Evolutionary conservation across 2,888 invertebrate genomes (phyloP).

Genomic region (Diarsia dahlii): DNA sequence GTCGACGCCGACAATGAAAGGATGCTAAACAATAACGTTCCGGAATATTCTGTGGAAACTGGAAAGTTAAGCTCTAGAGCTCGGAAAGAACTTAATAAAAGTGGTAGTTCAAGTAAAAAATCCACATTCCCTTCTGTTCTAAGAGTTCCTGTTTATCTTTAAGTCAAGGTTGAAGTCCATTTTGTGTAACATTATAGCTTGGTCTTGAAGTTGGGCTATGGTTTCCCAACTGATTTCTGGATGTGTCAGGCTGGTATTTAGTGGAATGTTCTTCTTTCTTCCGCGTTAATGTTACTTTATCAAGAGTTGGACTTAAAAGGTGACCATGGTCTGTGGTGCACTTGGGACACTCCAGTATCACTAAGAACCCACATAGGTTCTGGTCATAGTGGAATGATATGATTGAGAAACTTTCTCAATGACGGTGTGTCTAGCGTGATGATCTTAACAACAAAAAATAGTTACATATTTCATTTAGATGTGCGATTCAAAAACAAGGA

Average conservation of each 20-base stretch:
- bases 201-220: not conserved
- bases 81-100: slow-evolving; percentile 56
- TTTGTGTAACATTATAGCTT: not conserved
- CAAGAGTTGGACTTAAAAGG: not conserved
- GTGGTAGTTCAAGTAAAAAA: slow-evolving; percentile 40
- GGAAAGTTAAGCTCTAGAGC: slow-evolving; percentile 44
- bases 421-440: not conserved
- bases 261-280: not conserved
- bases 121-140: slow-evolving; percentile 7
- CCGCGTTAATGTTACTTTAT: not conserved
- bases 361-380: not conserved
- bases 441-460: not conserved
- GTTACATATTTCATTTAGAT: not conserved
- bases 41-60: slow-evolving; percentile 53
- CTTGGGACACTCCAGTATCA: not conserved
- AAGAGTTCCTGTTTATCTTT: slow-evolving; percentile 39
- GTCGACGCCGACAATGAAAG: slow-evolving; percentile 32
- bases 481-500: not conserved
- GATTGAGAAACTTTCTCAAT: not conserved
- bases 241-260: not conserved
- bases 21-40: slow-evolving; percentile 51
- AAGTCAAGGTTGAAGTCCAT: slow-evolving; percentile 10
- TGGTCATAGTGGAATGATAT: not conserved
- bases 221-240: not conserved
- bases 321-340: not conserved